Conservation (phyloP, 2,113 vertebrate genomes). For the Crotalus helleri region DNA sequence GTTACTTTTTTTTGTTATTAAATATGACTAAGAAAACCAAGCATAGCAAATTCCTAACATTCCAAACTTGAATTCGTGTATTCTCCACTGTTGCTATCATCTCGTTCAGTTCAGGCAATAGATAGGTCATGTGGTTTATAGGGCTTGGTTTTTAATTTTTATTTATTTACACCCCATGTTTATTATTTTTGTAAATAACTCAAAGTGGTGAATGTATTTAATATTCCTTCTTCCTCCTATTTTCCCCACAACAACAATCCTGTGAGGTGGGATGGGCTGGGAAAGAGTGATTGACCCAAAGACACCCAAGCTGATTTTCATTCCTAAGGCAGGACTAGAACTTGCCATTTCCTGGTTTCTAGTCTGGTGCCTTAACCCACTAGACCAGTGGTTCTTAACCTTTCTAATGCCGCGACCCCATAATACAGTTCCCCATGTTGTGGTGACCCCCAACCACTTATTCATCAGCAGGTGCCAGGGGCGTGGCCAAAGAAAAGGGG, state of each 20-base stretch:
- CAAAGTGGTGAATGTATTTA: background rate
- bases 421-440: no score
- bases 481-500: no score
- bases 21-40: background rate
- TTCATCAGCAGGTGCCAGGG: no score
- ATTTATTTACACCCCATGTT: background rate
- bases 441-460: no score
- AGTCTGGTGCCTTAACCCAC: background rate
- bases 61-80: background rate
- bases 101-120: background rate
- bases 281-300: background rate
- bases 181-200: background rate
- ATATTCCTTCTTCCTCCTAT: background rate
- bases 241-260: background rate
- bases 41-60: background rate
- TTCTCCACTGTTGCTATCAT: background rate
- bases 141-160: background rate
- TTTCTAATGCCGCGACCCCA: no score
- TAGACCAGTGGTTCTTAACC: no score
- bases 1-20: background rate
- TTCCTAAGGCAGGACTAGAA: background rate
- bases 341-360: background rate
- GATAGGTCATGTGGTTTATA: background rate
- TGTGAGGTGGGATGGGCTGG: background rate
- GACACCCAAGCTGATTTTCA: background rate